Percentiles rank a stretch among this genome's conserved stretches.
phyloP scores from a whole-genome alignment of 35 echinoderm and acorn worm genomes.

The Apostichopus parvimensis region DNA sequence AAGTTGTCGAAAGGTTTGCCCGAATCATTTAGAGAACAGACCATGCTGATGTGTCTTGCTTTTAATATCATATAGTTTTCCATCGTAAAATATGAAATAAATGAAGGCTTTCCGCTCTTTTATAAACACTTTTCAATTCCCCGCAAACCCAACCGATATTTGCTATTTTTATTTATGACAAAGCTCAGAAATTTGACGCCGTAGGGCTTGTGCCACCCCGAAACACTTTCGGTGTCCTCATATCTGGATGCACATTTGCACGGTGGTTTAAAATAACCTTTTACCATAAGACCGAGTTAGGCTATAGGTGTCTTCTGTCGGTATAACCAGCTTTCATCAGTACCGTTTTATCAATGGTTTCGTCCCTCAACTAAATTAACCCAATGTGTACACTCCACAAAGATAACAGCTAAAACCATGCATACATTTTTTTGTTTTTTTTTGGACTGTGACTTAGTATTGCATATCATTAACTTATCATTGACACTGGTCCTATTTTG shows the following conservation, averaged over 20 bases:
- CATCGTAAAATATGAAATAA: no score
- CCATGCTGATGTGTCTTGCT: no score
- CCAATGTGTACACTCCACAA: conserved; percentile 36
- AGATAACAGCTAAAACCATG: conserved; percentile 27
- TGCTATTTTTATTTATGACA: not conserved
- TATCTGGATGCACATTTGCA: not conserved
- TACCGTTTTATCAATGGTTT: conserved; percentile 13
- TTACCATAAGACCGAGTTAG: conserved; percentile 2
- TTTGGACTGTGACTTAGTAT: not conserved
- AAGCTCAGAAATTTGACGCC: conserved; percentile 13
- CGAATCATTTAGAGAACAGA: no score
- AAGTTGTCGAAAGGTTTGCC: no score
- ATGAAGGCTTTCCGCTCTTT: no score
- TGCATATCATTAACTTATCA: conserved; percentile 41
- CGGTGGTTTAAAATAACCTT: conserved; percentile 28
- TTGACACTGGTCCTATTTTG: conserved; percentile 29
- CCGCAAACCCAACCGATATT: no score
- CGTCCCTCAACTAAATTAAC: conserved; percentile 45
- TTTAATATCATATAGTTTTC: no score
- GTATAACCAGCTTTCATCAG: conserved; percentile 29
- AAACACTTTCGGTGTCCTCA: conserved; percentile 40
- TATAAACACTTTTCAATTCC: no score
- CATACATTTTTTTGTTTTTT: not conserved
- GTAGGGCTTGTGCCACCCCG: conserved; percentile 23
- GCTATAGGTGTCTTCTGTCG: conserved; percentile 19